A percentile compares a stretch with the other conserved stretches of the same genome.
These are phyloP conservation scores for Rhagonycha lutea DNA, from an alignment of 2,888 invertebrate genomes.

Conservation along the genomic window DNA sequence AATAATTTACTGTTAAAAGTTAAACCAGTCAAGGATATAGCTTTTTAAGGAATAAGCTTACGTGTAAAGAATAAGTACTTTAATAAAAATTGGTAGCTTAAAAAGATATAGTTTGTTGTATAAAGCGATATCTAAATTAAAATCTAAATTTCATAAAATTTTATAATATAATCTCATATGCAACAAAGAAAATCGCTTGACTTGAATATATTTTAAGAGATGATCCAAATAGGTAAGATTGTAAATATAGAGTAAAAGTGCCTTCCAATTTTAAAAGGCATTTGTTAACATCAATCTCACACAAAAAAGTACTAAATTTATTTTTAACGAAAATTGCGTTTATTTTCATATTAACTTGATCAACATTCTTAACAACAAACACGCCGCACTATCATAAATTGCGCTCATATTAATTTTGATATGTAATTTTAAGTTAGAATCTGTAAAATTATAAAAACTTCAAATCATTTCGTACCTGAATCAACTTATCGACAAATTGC, in stretches of 20 bases:
- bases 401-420: not conserved
- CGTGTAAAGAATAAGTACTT: not conserved
- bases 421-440: not conserved
- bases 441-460: conserved; percentile 18
- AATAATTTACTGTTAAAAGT: not conserved
- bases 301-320: not conserved
- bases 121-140: not conserved
- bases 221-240: not conserved
- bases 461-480: conserved; percentile 16
- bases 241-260: not conserved
- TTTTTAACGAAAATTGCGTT: not conserved
- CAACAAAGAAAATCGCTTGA: not conserved
- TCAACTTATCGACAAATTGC: conserved; percentile 9
- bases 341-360: not conserved
- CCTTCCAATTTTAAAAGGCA: not conserved
- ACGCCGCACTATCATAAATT: not conserved
- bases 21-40: not conserved
- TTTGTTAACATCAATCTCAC: not conserved
- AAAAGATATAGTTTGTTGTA: not conserved
- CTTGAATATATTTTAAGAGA: not conserved
- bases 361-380: not conserved
- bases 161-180: not conserved
- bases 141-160: not conserved
- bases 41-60: not conserved
- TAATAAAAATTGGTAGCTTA: not conserved